Conservation (phyloP, 2,113 vertebrate species). For the Zosterops japonicus region DNA sequence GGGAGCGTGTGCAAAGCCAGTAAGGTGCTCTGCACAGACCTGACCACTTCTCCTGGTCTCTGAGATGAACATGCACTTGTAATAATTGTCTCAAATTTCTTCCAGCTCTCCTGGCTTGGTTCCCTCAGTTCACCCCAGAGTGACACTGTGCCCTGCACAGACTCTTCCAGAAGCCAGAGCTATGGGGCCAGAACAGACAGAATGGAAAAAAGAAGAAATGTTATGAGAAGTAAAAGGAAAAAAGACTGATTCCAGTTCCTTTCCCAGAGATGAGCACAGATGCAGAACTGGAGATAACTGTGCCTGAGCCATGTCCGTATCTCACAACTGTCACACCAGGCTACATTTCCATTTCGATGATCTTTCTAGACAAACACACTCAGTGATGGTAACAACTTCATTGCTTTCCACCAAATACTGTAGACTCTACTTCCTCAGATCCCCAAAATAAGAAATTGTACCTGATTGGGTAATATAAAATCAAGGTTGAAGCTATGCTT, state of each 20-base stretch:
- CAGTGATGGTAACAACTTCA: background rate
- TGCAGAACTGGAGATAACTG: background rate
- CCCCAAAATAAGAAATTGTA: background rate
- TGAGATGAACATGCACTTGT: background rate
- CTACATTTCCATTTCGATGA: background rate
- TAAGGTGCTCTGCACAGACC: background rate
- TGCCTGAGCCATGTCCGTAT: accelerated
- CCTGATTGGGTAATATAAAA: background rate
- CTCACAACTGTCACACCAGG: background rate
- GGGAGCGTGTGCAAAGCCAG: background rate
- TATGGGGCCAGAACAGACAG: background rate
- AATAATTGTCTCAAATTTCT: background rate
- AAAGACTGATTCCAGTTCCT: background rate
- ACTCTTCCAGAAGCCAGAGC: background rate
- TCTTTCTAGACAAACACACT: background rate
- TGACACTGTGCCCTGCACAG: accelerated
- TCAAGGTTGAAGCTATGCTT: background rate
- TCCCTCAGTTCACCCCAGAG: background rate
- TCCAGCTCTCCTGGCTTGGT: background rate
- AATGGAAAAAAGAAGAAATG: background rate
- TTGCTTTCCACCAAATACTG: background rate
- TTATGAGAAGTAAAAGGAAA: background rate
- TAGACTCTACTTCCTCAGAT: background rate
- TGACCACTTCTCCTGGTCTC: background rate
- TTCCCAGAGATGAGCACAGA: background rate